phyloP scores from a whole-genome alignment of 2,113 vertebrate genomes.

The Sphaerodactylus townsendi region DNA sequence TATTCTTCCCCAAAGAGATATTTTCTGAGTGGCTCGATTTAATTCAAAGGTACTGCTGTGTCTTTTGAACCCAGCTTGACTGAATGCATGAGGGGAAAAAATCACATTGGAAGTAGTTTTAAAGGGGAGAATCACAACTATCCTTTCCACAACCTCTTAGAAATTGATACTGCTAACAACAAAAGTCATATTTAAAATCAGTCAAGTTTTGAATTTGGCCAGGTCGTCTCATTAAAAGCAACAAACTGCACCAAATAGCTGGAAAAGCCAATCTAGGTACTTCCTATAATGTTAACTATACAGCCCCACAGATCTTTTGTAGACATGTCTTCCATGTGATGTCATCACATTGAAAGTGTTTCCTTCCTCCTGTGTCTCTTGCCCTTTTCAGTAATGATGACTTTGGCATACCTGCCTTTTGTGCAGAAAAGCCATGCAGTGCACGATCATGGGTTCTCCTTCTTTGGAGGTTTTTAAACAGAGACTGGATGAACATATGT shows the following conservation, averaged over 20 bases:
- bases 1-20: neutral
- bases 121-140: neutral
- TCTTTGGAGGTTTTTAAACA: too few relatives aligned
- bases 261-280: neutral
- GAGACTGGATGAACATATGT: too few relatives aligned
- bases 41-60: neutral
- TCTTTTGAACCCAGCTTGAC: neutral
- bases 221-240: neutral
- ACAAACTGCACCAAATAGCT: neutral
- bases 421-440: too few relatives aligned
- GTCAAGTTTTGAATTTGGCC: neutral
- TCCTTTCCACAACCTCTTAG: conserved; percentile 8
- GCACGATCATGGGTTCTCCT: too few relatives aligned
- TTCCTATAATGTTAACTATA: neutral
- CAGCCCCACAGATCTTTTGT: neutral
- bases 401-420: too few relatives aligned
- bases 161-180: neutral
- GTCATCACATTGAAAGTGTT: neutral
- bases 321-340: neutral
- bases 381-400: too few relatives aligned
- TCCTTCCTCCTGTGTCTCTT: neutral
- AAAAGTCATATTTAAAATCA: neutral
- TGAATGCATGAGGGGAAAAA: neutral
- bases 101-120: neutral
- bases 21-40: neutral